Conservation (phyloP, 92 coral and sea anemone genomes). For the Phenganax stokvisi region DNA sequence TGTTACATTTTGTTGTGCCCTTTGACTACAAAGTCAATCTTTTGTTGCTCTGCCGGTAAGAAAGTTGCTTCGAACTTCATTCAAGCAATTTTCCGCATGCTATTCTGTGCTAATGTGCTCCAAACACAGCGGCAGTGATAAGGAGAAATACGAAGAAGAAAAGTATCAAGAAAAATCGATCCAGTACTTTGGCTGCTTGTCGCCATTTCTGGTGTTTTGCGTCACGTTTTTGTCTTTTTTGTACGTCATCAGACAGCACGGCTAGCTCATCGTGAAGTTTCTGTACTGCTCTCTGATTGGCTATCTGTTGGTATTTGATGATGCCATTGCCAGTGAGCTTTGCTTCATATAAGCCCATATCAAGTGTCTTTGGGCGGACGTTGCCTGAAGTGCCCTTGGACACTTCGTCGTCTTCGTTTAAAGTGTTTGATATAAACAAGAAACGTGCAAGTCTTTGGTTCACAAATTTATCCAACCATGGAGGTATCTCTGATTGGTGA, state of each 20-base stretch:
- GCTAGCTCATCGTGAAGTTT: background rate
- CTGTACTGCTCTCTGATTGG: background rate
- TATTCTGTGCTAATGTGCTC: no score
- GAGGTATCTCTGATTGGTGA: conserved; percentile 7
- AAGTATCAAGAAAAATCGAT: conserved; percentile 50
- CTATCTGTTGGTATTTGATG: background rate
- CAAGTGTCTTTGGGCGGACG: background rate
- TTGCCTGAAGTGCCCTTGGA: background rate
- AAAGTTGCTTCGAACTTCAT: no score
- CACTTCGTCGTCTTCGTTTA: background rate
- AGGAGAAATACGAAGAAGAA: background rate
- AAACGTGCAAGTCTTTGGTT: background rate
- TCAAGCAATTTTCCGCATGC: no score
- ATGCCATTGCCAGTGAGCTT: background rate
- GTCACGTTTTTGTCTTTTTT: conserved; percentile 17
- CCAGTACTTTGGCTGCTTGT: conserved; percentile 67
- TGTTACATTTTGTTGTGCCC: no score
- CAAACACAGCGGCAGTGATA: background rate
- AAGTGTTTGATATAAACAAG: background rate
- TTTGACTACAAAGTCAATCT: no score
- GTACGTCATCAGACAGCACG: conserved; percentile 11
- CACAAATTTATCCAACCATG: conserved; percentile 4
- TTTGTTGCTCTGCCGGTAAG: no score
- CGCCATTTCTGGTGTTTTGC: conserved; percentile 70
- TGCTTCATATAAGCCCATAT: background rate